Evolutionary conservation across 1,140 invertebrate species (phyloP).

Genomic region (Magallana gigas): DNA sequence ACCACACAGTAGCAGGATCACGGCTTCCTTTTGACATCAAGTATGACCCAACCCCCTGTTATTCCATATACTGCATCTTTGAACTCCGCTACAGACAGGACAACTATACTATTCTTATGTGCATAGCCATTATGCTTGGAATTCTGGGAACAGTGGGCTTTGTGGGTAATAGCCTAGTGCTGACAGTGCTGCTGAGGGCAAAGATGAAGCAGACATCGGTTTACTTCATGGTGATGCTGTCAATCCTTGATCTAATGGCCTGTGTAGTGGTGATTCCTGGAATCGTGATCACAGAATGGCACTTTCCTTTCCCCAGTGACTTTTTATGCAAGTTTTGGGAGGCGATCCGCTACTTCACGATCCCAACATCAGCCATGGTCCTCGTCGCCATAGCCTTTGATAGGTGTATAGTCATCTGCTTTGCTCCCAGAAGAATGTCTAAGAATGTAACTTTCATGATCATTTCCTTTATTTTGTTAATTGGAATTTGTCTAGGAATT

Average conservation of each 20-base stretch:
- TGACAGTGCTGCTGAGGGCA: constrained; percentile 63
- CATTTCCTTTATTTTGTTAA: constrained; percentile 56
- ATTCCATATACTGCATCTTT: constrained; percentile 54
- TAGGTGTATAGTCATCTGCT: constrained; percentile 68
- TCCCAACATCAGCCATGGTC: constrained; percentile 68
- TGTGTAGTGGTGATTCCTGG: constrained; percentile 68
- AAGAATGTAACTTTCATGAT: constrained; percentile 53
- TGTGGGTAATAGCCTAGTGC: constrained; percentile 66
- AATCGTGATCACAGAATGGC: constrained; percentile 67
- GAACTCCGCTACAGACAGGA: constrained; percentile 39
- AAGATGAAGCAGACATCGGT: constrained; percentile 61
- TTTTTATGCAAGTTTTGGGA: constrained; percentile 67
- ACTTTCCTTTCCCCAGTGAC: constrained; percentile 62
- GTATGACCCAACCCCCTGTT: constrained; percentile 25
- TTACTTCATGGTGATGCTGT: constrained; percentile 67
- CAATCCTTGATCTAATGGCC: constrained; percentile 67
- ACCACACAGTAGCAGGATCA: background rate
- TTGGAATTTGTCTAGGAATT: constrained; percentile 58
- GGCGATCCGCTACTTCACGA: constrained; percentile 58
- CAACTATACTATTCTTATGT: constrained; percentile 45
- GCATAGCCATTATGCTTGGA: constrained; percentile 59
- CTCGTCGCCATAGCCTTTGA: constrained; percentile 69
- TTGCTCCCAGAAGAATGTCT: constrained; percentile 46
- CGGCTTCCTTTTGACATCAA: background rate
- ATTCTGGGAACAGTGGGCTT: constrained; percentile 63